These are phyloP conservation scores for Diacarnus erythraeanus DNA, from an alignment of 37 sponge, comb jelly and placozoan species.

Conservation along the genomic window DNA sequence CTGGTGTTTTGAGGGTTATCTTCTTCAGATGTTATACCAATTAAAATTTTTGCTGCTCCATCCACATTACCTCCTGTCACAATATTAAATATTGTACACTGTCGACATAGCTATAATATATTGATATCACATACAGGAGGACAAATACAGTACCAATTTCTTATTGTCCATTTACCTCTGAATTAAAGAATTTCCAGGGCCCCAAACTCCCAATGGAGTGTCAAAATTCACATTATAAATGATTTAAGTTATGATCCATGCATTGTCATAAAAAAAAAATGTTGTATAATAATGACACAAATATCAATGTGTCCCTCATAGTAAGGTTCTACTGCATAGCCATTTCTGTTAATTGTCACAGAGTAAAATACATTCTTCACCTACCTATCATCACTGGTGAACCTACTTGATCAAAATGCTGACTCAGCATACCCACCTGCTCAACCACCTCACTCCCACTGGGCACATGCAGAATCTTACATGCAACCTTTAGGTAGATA, in stretches of 20 bases:
- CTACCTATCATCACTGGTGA: slow-evolving; percentile 94
- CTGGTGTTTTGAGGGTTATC: neutral
- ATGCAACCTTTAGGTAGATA: slow-evolving; percentile 14
- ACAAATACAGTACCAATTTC: too few species aligned
- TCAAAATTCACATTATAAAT: too few species aligned
- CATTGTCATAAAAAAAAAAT: too few species aligned
- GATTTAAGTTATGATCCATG: too few species aligned
- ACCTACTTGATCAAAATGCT: slow-evolving; percentile 74
- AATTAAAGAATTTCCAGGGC: too few species aligned
- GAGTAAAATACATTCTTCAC: neutral
- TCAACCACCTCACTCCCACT: slow-evolving; percentile 21
- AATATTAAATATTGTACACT: neutral
- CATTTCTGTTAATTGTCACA: neutral
- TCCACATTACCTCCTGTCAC: slow-evolving; percentile 61
- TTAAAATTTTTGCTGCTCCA: slow-evolving; percentile 55
- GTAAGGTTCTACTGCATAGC: neutral
- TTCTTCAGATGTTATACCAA: slow-evolving; percentile 29
- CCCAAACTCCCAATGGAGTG: too few species aligned
- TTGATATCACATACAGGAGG: too few species aligned
- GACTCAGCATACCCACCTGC: slow-evolving; percentile 10
- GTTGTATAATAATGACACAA: too few species aligned
- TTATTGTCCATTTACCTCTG: too few species aligned
- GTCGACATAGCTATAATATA: too few species aligned
- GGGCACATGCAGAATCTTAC: slow-evolving; percentile 49
- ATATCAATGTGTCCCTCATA: neutral